These are phyloP conservation scores for Dicyrtomina minuta DNA, from an alignment of 2,888 invertebrate genomes.

Conservation along the genomic window DNA sequence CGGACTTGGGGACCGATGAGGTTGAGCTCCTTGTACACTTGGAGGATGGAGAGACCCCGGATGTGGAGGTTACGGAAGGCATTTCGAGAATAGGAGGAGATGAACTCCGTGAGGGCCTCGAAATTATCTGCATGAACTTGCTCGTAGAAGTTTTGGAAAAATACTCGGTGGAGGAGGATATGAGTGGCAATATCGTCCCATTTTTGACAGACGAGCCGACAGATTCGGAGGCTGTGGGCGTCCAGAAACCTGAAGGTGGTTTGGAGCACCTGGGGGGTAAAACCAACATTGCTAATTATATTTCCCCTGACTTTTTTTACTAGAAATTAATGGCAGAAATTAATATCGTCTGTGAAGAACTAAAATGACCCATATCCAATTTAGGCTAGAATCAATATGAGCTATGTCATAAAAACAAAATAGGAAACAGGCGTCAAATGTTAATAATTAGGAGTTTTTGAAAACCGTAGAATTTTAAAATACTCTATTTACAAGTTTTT, in stretches of 20 bases:
- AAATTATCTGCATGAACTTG: conserved; percentile 14
- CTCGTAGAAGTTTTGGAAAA: conserved; percentile 16
- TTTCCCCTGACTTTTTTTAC: too few relatives aligned
- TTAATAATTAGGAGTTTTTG: too few relatives aligned
- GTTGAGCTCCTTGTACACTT: conserved; percentile 6
- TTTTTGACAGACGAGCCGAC: conserved; percentile 9
- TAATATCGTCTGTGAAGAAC: too few relatives aligned
- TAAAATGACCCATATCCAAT: too few relatives aligned
- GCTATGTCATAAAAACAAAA: too few relatives aligned
- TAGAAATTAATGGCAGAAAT: too few relatives aligned
- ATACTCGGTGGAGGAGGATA: conserved; percentile 9
- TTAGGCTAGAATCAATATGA: too few relatives aligned
- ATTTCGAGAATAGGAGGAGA: neutral
- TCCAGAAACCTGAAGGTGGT: neutral
- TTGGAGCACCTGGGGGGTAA: conserved; percentile 4
- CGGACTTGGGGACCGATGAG: conserved; percentile 1
- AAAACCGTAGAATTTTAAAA: too few relatives aligned
- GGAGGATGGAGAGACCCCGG: neutral
- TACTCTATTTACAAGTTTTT: too few relatives aligned
- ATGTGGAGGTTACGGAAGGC: conserved; percentile 9
- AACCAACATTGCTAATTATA: too few relatives aligned
- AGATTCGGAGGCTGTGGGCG: conserved; percentile 1
- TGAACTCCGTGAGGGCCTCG: neutral
- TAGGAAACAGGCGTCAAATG: too few relatives aligned
- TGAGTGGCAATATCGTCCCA: conserved; percentile 6